Base-by-base conservation (phyloP, 1,140 invertebrate genomes). In the Holcopasites calliopsidis region DNA sequence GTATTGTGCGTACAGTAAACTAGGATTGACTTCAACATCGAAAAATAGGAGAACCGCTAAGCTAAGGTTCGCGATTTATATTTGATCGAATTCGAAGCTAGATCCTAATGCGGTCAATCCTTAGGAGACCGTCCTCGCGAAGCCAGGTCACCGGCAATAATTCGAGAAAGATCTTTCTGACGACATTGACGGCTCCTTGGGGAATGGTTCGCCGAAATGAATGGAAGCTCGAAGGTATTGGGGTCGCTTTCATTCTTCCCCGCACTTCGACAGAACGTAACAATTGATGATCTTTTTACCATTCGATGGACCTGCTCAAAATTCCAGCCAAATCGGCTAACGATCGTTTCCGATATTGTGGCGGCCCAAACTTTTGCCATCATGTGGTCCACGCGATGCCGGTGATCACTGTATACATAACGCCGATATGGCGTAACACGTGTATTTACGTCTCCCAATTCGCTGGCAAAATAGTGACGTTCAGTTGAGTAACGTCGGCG, bases 61-160 rank as follows among this genome's bases (percentile, higher is more conserved):
- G 82, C 77, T 52, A 42, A 71, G 82, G 72, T 79, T 64, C 82
- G 55, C 82, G 77, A 83, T 84, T 80, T 84, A 84, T 84, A 84
- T 84, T 84, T 84, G 77, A 84, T 84, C 77, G 82, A 83, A 65
- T 74, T 79, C 71, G 57, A 66, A 65, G 52, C 60, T 54, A 50
- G 64, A 78, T 82, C 55, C 66, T 31, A 47, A 70, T 35, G 64
- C 77, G 82, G 81, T 84, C 82, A 84, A 83, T 83, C 77, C 82
- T 82, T 62, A 44, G 11, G 62, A 68, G 62, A 35, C 21, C 38
- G 50, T 35, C 71, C 33, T 31, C 26, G 31, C 44, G 65, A 69
- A 54, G 74, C 52, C 23, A 35, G 58, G 33, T 23, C 61, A 28
- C 40, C 33, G 70, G 71, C 65, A 55, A 77, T 84, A 83, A 84